Evolutionary conservation across 2,888 invertebrate species (phyloP), one percentile per base, ranked within the genome.

Genomic region (Endotricha flammealis): DNA sequence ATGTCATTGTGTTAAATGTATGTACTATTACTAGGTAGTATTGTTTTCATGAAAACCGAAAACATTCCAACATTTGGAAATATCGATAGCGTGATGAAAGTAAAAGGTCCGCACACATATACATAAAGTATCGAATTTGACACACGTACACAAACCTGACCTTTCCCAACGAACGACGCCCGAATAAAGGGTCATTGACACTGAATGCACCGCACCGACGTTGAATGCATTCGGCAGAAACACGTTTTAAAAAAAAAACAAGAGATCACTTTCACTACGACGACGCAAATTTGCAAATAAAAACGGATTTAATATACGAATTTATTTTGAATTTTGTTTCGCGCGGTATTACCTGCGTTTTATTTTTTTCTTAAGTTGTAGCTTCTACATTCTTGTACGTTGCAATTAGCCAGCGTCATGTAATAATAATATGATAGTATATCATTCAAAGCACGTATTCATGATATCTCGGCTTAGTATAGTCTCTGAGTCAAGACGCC

Each of bases 91-190:
- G n/a, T 59, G 60, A 53, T 64, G 78, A 82, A 82, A 83, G 82
- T 81, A 81, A 82, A 78, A 82, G 75, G 71, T 41, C 37, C 58
- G 38, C 57, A 60, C 62, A 64, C 56, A 62, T 53, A 40, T 31
- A 14, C 10, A 25, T 5, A 9, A 20, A n/a, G n/a, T n/a, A n/a
- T n/a, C n/a, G n/a, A n/a, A n/a, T n/a, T n/a, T n/a, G n/a, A n/a
- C n/a, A n/a, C 27, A 29, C 33, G 36, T 41, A 62, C 56, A 66
- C 68, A 71, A 55, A 62, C 71, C 77, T 85, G 83, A 85, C 85
- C 85, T 85, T 83, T 74, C 80, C 60, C 81, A 85, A 83, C 71
- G 58, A 71, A 73, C 63, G 68, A 59, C 71, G 73, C 67, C 79
- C 83, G 76, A 82, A 85, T 72, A 72, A 61, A 56, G 24, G 81